Conservation (phyloP, 2,797 vertebrate species). For the Peromyscus attwateri region DNA sequence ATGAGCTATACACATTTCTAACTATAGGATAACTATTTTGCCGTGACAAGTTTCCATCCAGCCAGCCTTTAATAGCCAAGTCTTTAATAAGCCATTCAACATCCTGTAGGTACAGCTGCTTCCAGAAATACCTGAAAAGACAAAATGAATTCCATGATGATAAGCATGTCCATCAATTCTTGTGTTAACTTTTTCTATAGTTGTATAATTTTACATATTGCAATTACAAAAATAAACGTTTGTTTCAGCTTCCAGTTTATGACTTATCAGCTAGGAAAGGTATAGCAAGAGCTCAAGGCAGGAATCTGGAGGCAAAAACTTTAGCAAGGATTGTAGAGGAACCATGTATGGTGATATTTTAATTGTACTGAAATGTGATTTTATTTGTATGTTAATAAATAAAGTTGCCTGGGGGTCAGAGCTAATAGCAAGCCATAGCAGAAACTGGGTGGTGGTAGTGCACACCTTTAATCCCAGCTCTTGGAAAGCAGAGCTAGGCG, state of each 20-base stretch:
- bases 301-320: neutral
- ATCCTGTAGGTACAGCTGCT: neutral
- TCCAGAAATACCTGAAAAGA: neutral
- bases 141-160: neutral
- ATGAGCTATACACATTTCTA: neutral
- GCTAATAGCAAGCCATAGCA: no score
- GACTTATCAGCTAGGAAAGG: neutral
- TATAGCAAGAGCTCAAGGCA: neutral
- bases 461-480: no score
- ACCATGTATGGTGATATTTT: neutral
- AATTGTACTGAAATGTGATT: no score
- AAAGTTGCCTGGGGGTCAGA: no score
- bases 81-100: neutral
- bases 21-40: neutral
- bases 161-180: no score
- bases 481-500: no score
- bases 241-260: neutral
- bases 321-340: no score
- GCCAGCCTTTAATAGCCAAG: neutral
- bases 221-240: neutral
- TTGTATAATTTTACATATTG: neutral
- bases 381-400: no score
- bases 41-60: neutral
- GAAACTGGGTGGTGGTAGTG: no score
- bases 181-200: neutral